Percentiles rank a stretch among this genome's conserved stretches.
Conservation (phyloP, 23 tunicate species). For the Diplosoma virens region DNA sequence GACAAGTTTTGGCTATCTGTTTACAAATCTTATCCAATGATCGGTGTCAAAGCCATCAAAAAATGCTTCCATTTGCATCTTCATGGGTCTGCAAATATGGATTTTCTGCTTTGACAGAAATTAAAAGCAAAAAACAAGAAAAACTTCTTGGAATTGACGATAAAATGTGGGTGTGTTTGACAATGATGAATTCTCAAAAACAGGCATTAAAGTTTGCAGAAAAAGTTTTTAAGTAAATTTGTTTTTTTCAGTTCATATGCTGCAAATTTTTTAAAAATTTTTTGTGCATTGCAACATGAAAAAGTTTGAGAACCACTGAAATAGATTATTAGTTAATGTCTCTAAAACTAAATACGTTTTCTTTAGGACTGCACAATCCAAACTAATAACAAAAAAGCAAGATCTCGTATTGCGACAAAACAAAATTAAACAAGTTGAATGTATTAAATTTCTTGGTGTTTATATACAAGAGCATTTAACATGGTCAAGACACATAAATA, state of each 20-base stretch:
- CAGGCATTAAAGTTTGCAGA: too few relatives aligned
- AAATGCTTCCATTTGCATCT: constrained; percentile 48
- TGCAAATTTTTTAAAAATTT: constrained; percentile 4
- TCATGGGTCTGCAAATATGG: constrained; percentile 46
- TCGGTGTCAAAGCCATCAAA: constrained; percentile 35
- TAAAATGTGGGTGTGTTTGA: constrained; percentile 49
- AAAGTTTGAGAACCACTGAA: too few relatives aligned
- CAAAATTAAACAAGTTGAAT: too few relatives aligned
- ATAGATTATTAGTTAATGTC: too few relatives aligned
- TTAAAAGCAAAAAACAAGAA: constrained; percentile 36
- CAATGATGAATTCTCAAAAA: constrained; percentile 38
- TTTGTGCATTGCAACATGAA: too few relatives aligned
- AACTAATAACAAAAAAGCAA: too few relatives aligned
- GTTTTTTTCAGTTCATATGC: background rate
- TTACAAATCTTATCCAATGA: constrained; percentile 28
- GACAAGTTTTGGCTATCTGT: constrained; percentile 36
- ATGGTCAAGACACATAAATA: too few relatives aligned
- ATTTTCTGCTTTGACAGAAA: constrained; percentile 37
- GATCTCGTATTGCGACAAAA: too few relatives aligned
- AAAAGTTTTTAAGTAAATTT: background rate
- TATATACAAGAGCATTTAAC: too few relatives aligned
- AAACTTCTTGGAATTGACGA: constrained; percentile 17
- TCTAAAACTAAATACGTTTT: too few relatives aligned
- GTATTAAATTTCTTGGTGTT: too few relatives aligned
- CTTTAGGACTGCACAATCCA: too few relatives aligned